Percentiles rank a stretch among this genome's conserved stretches.
Evolutionary conservation across 2,888 invertebrate species (phyloP).

Genomic region (Mesodorylaimus sp.): DNA sequence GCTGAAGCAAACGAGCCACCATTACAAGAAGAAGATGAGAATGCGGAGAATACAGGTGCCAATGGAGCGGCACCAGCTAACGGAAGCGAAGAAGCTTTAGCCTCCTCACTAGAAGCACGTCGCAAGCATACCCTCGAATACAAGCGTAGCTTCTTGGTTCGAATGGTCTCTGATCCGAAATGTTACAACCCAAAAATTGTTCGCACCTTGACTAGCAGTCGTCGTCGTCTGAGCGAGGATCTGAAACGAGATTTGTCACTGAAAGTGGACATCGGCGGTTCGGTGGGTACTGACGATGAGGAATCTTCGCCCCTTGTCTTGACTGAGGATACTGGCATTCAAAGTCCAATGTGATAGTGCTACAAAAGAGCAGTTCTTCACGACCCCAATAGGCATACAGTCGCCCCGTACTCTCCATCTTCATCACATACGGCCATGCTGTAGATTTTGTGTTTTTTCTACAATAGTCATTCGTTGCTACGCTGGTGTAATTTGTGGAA

Average conservation of each 20-base stretch:
- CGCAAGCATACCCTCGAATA: slow-evolving; percentile 57
- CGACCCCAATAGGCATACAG: too few species aligned
- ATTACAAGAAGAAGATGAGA: slow-evolving; percentile 18
- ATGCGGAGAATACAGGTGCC: slow-evolving; percentile 11
- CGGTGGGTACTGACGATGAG: too few species aligned
- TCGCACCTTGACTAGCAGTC: slow-evolving; percentile 25
- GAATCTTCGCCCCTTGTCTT: too few species aligned
- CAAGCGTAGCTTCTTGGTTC: slow-evolving; percentile 83
- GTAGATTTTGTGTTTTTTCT: too few species aligned
- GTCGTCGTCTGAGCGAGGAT: slow-evolving; percentile 28
- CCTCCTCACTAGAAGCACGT: not conserved
- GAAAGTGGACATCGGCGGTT: not conserved
- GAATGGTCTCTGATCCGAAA: slow-evolving; percentile 93
- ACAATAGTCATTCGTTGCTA: too few species aligned
- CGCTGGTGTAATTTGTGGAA: too few species aligned
- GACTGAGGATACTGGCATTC: too few species aligned
- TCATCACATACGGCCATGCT: too few species aligned
- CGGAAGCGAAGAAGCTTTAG: not conserved
- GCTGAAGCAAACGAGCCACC: slow-evolving; percentile 20
- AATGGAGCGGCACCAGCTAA: not conserved
- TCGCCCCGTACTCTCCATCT: too few species aligned
- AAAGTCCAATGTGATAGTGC: too few species aligned
- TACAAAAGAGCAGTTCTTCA: too few species aligned
- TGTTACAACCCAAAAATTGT: slow-evolving; percentile 74
- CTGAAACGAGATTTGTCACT: slow-evolving; percentile 20